Evolutionary conservation across 2,113 vertebrate genomes (phyloP).

Genomic region (Phycodurus eques): DNA sequence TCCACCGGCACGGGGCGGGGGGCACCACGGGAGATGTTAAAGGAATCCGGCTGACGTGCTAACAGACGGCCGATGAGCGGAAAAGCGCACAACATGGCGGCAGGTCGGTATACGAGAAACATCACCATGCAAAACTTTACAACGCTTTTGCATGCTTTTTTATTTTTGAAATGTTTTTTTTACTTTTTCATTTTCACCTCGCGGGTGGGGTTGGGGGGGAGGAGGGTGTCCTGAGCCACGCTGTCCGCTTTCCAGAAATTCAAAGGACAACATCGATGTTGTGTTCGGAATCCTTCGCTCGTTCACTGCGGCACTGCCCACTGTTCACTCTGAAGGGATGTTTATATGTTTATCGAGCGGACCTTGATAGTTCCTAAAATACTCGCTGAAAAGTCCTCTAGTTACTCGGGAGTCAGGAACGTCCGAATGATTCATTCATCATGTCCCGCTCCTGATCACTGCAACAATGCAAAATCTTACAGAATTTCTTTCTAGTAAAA

Average conservation of each 20-base stretch:
- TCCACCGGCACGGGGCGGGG: neutral
- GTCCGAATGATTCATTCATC: too few species aligned
- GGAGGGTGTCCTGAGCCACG: slow-evolving; percentile 6
- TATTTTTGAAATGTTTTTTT: slow-evolving; percentile 11
- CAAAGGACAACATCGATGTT: slow-evolving; percentile 40
- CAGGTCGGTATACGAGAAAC: slow-evolving; percentile 52
- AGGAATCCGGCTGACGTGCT: slow-evolving; percentile 7
- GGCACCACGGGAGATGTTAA: neutral
- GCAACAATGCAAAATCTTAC: too few species aligned
- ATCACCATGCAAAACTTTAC: slow-evolving; percentile 77
- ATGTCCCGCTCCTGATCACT: too few species aligned
- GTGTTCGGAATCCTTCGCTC: neutral
- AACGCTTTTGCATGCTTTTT: slow-evolving; percentile 73
- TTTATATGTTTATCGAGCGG: neutral
- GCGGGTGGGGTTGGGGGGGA: slow-evolving; percentile 1
- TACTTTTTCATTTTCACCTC: slow-evolving; percentile 34
- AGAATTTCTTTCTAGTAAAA: too few species aligned
- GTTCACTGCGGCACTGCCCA: too few species aligned
- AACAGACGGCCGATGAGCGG: slow-evolving; percentile 26
- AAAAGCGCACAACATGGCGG: slow-evolving; percentile 64
- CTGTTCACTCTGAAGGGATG: too few species aligned
- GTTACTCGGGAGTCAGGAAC: too few species aligned
- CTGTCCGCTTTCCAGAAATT: slow-evolving; percentile 45
- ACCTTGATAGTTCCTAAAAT: neutral
- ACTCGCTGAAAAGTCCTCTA: too few species aligned